Percentiles rank a stretch among this genome's conserved stretches.
phyloP scores from a whole-genome alignment of 2,113 vertebrate species.

The Menidia beryllina region DNA sequence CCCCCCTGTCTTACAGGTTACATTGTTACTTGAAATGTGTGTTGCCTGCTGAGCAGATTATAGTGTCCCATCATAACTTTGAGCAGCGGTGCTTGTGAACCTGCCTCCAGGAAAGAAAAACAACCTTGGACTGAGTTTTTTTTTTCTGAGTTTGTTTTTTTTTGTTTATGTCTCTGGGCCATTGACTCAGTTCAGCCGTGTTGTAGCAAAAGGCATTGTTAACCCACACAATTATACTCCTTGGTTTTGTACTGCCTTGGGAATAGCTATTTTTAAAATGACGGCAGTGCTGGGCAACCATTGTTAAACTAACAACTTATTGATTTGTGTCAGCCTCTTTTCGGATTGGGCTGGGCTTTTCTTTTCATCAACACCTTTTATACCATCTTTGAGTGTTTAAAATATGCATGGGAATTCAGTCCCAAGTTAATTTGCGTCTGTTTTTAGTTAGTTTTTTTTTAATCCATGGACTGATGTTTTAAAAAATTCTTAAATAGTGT shows the following conservation, averaged over 20 bases:
- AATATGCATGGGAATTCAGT: background rate
- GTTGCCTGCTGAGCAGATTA: slow-evolving; percentile 7
- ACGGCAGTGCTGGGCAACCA: slow-evolving; percentile 31
- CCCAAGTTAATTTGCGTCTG: background rate
- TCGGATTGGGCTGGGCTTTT: background rate
- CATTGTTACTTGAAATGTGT: slow-evolving; percentile 17
- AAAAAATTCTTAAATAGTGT: no score
- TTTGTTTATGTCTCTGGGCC: slow-evolving; percentile 18
- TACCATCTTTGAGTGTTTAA: background rate
- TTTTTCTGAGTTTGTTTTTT: background rate
- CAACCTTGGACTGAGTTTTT: background rate
- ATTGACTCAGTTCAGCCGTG: slow-evolving; percentile 32
- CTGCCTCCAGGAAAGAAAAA: slow-evolving; percentile 4
- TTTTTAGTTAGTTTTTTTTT: no score
- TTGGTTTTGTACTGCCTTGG: slow-evolving; percentile 39
- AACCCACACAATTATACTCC: slow-evolving; percentile 59
- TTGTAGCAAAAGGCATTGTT: slow-evolving; percentile 57
- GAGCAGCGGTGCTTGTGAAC: slow-evolving; percentile 21
- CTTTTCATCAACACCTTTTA: slow-evolving; percentile 35
- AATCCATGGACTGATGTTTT: background rate
- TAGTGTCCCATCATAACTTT: background rate
- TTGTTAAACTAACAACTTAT: slow-evolving; percentile 74
- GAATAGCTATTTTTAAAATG: slow-evolving; percentile 65
- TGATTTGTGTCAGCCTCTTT: slow-evolving; percentile 63
- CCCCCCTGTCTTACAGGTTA: background rate